Conservation (phyloP, 2,113 vertebrate species). For the Cairina moschata region DNA sequence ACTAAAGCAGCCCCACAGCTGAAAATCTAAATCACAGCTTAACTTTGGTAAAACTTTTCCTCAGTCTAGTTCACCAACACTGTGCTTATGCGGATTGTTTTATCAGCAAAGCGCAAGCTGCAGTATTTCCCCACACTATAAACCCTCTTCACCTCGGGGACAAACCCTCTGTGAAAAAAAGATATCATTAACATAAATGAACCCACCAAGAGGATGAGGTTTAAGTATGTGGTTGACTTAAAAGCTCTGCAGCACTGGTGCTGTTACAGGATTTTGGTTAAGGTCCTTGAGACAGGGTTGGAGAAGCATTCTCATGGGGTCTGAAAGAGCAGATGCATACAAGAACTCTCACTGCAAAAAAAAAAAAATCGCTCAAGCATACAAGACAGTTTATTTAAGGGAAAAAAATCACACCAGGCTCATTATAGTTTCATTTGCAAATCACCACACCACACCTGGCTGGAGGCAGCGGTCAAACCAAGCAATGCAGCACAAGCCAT, state of each 20-base stretch:
- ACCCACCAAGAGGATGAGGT: not conserved
- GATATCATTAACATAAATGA: not conserved
- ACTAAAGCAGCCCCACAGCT: not conserved
- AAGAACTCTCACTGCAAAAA: not conserved
- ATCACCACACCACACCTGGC: not conserved
- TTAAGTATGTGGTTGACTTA: not conserved
- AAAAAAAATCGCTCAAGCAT: not conserved
- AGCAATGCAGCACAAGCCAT: not conserved
- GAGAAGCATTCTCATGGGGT: not conserved
- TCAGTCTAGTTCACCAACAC: not conserved
- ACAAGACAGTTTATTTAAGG: not conserved
- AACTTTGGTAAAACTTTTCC: not conserved
- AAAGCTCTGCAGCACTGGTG: not conserved
- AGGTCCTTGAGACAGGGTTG: not conserved
- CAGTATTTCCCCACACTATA: not conserved
- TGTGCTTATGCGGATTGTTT: not conserved
- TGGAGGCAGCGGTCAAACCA: not conserved
- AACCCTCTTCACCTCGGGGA: not conserved
- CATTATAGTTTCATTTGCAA: not conserved
- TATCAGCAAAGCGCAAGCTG: not conserved
- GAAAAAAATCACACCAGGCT: not conserved
- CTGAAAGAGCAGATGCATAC: not conserved
- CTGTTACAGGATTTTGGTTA: not conserved
- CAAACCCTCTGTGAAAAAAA: not conserved
- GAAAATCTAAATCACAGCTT: not conserved